A percentile compares a stretch with the other conserved stretches of the same genome.
Evolutionary conservation across 1,140 invertebrate species (phyloP).

Genomic region (Agrilus planipennis): DNA sequence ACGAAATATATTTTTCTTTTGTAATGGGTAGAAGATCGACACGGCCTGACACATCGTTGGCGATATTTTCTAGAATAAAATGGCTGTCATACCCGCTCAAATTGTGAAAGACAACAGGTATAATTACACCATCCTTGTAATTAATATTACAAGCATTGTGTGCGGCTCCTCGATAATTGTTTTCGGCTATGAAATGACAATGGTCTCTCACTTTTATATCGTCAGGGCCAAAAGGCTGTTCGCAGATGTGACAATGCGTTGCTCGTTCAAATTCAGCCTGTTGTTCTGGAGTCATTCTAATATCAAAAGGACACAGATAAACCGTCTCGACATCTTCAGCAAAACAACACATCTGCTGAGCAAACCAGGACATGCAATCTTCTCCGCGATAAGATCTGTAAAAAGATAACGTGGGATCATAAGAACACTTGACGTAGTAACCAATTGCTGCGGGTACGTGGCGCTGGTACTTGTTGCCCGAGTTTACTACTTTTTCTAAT

Average conservation of each 20-base stretch:
- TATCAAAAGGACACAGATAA: neutral
- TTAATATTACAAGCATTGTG: too few relatives aligned
- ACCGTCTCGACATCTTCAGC: neutral
- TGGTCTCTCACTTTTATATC: neutral
- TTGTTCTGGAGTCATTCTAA: neutral
- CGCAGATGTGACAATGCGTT: neutral
- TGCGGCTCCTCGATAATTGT: neutral
- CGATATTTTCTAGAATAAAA: slow-evolving; percentile 24
- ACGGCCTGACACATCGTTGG: slow-evolving; percentile 13
- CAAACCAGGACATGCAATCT: slow-evolving; percentile 12
- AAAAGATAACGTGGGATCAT: slow-evolving; percentile 3
- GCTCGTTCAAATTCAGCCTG: neutral
- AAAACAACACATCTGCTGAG: neutral
- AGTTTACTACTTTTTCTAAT: neutral
- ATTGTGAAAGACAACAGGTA: slow-evolving; percentile 33
- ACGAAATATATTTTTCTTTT: slow-evolving; percentile 19
- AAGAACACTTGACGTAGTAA: slow-evolving; percentile 9
- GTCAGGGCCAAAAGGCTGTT: neutral
- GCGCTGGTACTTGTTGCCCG: slow-evolving; percentile 10
- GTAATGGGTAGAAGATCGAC: slow-evolving; percentile 16
- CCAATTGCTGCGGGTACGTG: neutral
- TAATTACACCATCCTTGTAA: too few relatives aligned
- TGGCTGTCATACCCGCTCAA: slow-evolving; percentile 30
- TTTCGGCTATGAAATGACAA: slow-evolving; percentile 1
- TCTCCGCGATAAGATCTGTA: slow-evolving; percentile 2